Evolutionary conservation across 2,888 invertebrate genomes (phyloP).

Genomic region (Volucella inflata): DNA sequence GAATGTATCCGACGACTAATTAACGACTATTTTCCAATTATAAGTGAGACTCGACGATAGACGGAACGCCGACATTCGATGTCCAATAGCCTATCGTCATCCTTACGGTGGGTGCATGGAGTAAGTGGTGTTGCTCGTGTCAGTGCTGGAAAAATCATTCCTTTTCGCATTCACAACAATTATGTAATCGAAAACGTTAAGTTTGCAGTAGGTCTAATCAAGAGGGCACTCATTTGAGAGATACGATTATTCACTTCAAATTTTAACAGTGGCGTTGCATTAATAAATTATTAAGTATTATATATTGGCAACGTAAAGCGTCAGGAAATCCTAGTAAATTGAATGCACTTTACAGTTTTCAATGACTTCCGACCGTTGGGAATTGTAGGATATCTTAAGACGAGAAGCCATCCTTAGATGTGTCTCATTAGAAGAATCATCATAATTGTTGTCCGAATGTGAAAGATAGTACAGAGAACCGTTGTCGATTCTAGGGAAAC

Average conservation of each 20-base stretch:
- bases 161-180: conserved; percentile 61
- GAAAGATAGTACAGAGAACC: not conserved
- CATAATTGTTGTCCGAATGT: not conserved
- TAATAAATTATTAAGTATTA: conserved; percentile 35
- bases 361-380: conserved; percentile 21
- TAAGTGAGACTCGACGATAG: not conserved
- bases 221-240: conserved; percentile 37
- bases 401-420: conserved; percentile 2
- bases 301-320: not conserved
- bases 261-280: conserved; percentile 29
- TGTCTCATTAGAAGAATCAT: conserved; percentile 10
- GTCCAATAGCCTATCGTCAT: conserved; percentile 15
- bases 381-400: not conserved
- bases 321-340: conserved; percentile 34
- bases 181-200: conserved; percentile 62
- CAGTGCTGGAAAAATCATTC: conserved; percentile 17
- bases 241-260: not conserved
- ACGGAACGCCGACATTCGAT: not conserved
- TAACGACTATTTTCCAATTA: conserved; percentile 50
- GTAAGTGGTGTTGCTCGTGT: not conserved
- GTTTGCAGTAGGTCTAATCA: conserved; percentile 50
- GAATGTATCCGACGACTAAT: conserved; percentile 52
- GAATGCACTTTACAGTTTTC: conserved; percentile 2
- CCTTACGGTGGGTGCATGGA: conserved; percentile 47
- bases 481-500: too few species aligned